Evolutionary conservation across 2,797 vertebrate genomes (phyloP), one percentile per base, ranked within the genome.

Genomic region (Pangasius macronema): DNA sequence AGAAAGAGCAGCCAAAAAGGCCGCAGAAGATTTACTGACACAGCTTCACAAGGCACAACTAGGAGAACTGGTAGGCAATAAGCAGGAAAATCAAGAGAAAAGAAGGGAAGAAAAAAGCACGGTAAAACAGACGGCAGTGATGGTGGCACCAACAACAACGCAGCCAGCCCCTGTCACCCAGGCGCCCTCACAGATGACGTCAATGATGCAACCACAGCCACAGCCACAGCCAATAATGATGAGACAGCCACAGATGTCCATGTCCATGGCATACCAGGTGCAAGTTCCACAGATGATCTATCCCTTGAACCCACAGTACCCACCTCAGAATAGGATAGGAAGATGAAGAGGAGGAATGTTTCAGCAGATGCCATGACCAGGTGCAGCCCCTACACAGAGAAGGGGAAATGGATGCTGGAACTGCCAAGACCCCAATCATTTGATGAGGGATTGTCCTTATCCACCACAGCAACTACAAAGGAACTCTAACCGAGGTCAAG

Each of bases 131-230:
- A 39, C 20, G 0, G 70, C 70, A 2, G 18, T 20, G 2, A 8
- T 72, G 39, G 70, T 42, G 22, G 13, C 68, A 63, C 53, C 53
- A 2, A 8, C 0, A 0, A 67, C 30, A 0, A 0, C 13, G 5
- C 8, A 1, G 9, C 46, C 46, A 9, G 8, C 1, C 9, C 46
- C 8, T 49, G 7, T 0, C 1, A 0, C 42, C 7, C 42, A 42
- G 1, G 5, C n/a, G n/a, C n/a, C 0, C 42, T 7, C 42, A 42
- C 42, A 42, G 1, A 0, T 1, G 6, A 42, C 42, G 0, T 0
- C 42, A 16, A 4, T 16, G 16, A 1, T n/a, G n/a, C n/a, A n/a
- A n/a, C n/a, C 4, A 33, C 65, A 14, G 3, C 2, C 68, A 72
- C 68, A n/a, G n/a, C n/a, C n/a, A n/a, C n/a, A n/a, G n/a, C n/a